A percentile compares a stretch with the other conserved stretches of the same genome.
Evolutionary conservation across 2,797 vertebrate genomes (phyloP).

Genomic region (Sebastes kiyomatsui): DNA sequence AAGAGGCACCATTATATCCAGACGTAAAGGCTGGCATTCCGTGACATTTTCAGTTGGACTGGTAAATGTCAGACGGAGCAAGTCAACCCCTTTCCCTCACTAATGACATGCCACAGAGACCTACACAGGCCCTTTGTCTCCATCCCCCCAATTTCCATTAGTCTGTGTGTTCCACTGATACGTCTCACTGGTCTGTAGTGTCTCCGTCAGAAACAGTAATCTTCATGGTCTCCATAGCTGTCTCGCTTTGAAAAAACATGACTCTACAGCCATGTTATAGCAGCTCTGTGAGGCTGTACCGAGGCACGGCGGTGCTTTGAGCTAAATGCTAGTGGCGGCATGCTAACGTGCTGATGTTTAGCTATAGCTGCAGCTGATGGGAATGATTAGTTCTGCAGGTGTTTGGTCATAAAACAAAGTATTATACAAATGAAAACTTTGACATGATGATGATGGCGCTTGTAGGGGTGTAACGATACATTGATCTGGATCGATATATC

Average conservation of each 20-base stretch:
- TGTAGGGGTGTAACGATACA: no score
- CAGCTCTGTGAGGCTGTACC: neutral
- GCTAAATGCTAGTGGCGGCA: neutral
- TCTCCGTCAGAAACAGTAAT: conserved; percentile 43
- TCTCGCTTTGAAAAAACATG: neutral
- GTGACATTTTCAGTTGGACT: conserved; percentile 81
- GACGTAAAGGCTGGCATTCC: conserved; percentile 80
- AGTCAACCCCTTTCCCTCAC: conserved; percentile 62
- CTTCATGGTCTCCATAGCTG: conserved; percentile 24
- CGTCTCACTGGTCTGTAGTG: conserved; percentile 42
- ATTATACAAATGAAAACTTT: neutral
- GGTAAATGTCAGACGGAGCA: conserved; percentile 82
- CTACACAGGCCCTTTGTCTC: conserved; percentile 60
- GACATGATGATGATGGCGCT: neutral
- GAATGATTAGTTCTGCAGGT: neutral
- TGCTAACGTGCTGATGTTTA: neutral
- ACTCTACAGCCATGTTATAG: neutral
- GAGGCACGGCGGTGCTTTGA: neutral
- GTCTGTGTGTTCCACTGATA: conserved; percentile 50
- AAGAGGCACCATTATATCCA: conserved; percentile 70
- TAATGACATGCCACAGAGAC: conserved; percentile 70
- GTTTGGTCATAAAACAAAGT: neutral
- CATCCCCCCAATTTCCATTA: conserved; percentile 52
- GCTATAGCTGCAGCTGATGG: neutral
- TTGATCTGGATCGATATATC: no score